These are phyloP conservation scores for Spodoptera litura DNA, from an alignment of 1,140 invertebrate species.

Conservation along the genomic window DNA sequence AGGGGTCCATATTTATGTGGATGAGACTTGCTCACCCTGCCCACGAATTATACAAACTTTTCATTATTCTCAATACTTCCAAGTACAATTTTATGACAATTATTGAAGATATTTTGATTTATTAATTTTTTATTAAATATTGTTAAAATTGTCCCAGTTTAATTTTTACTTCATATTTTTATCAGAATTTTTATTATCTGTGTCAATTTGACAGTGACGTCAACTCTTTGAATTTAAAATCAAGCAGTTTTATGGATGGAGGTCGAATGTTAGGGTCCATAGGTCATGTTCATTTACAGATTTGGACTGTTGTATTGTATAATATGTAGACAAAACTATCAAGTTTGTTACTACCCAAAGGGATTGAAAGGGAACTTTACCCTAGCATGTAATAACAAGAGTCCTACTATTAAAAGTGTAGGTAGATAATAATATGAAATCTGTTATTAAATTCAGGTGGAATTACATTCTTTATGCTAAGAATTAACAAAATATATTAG, in stretches of 20 bases:
- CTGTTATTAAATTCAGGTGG: no score
- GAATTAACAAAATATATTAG: background rate
- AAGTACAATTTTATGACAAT: background rate
- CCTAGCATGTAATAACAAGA: no score
- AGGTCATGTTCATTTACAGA: background rate
- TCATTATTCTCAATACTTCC: slow-evolving; percentile 13
- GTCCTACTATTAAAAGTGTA: no score
- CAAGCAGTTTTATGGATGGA: background rate
- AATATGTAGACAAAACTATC: no score
- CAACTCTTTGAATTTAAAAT: background rate
- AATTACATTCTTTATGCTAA: no score
- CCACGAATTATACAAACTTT: slow-evolving; percentile 19
- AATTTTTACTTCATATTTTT: slow-evolving; percentile 21
- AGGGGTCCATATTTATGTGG: slow-evolving; percentile 65
- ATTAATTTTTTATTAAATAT: slow-evolving; percentile 2
- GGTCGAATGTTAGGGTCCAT: slow-evolving; percentile 11
- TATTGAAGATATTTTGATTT: background rate
- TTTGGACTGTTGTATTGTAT: no score
- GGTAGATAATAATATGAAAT: no score
- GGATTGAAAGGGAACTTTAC: no score
- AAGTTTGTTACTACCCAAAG: no score
- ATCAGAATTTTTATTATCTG: slow-evolving; percentile 3
- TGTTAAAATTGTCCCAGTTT: slow-evolving; percentile 1
- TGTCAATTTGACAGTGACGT: slow-evolving; percentile 16
- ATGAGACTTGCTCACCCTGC: slow-evolving; percentile 30